A percentile compares a stretch with the other conserved stretches of the same genome.
Conservation (phyloP, 1,140 invertebrate genomes). For the Mercenaria mercenaria region DNA sequence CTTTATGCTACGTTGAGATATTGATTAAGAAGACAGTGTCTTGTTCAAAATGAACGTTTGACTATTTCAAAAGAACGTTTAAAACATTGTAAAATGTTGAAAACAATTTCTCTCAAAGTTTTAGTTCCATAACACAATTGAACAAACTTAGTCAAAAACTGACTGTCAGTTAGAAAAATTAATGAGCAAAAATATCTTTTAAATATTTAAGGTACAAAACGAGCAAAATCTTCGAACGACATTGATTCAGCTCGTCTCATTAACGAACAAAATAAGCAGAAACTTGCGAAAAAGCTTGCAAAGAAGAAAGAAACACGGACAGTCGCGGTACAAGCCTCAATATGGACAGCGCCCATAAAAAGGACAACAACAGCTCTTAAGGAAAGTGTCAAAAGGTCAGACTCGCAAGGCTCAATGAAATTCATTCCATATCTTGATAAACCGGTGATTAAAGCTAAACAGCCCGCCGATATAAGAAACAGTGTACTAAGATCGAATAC, state of each 20-base stretch:
- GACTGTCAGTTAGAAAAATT: too few relatives aligned
- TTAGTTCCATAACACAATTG: too few relatives aligned
- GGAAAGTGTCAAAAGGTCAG: neutral
- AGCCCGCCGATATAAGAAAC: neutral
- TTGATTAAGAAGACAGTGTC: too few relatives aligned
- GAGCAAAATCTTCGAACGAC: conserved; percentile 51
- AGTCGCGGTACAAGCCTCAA: conserved; percentile 40
- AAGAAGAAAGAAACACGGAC: conserved; percentile 14
- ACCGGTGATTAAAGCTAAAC: neutral
- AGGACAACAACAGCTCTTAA: conserved; percentile 15
- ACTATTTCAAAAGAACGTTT: too few relatives aligned
- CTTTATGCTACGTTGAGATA: too few relatives aligned
- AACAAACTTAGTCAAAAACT: too few relatives aligned
- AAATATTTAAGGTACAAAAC: neutral
- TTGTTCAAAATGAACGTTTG: too few relatives aligned
- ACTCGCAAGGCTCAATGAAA: neutral
- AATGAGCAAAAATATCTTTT: too few relatives aligned
- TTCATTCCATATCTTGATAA: conserved; percentile 28
- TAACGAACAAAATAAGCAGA: conserved; percentile 1
- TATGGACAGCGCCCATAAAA: conserved; percentile 37
- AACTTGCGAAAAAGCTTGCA: neutral
- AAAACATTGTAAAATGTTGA: too few relatives aligned
- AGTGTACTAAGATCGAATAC: neutral
- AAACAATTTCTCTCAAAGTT: too few relatives aligned
- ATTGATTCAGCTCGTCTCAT: neutral